These are phyloP conservation scores for Corydoras sp. DNA, from an alignment of 2,113 vertebrate species.

Conservation along the genomic window DNA sequence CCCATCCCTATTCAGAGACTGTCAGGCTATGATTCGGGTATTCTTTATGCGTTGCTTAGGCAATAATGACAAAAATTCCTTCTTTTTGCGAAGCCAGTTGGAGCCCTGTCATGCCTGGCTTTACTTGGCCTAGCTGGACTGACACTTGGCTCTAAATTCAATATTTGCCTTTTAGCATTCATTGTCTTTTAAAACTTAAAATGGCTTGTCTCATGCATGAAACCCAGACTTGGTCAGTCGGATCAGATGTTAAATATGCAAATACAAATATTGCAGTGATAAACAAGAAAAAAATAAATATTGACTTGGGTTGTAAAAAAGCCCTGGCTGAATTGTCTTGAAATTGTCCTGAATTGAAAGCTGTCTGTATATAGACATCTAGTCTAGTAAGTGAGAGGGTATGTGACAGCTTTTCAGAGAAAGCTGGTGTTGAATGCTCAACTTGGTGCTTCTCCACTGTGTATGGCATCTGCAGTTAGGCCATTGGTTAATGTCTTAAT, in stretches of 20 bases:
- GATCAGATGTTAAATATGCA: constrained; percentile 11
- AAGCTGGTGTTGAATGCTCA: constrained; percentile 17
- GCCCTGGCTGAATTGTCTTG: constrained; percentile 13
- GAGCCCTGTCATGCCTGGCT: constrained; percentile 26
- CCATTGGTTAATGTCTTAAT: not conserved
- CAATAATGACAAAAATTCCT: constrained; percentile 38
- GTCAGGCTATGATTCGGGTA: constrained; percentile 39
- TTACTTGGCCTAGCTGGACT: constrained; percentile 19
- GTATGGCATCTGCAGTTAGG: not conserved
- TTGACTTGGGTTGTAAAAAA: constrained; percentile 9
- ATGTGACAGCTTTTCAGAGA: constrained; percentile 17
- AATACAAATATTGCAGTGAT: constrained; percentile 18
- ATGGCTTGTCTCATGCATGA: constrained; percentile 22
- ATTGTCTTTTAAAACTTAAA: constrained; percentile 31
- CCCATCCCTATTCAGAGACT: constrained; percentile 27
- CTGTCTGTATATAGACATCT: not conserved
- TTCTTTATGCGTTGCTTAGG: constrained; percentile 42
- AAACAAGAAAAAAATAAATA: constrained; percentile 22
- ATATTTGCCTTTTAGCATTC: constrained; percentile 37
- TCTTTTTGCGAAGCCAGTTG: constrained; percentile 28
- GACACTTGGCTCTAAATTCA: constrained; percentile 32
- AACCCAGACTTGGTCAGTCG: not conserved
- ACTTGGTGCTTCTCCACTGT: not conserved
- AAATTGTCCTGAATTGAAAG: no score
- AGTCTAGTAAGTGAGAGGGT: constrained; percentile 10